Percentiles rank a stretch among this genome's conserved stretches.
phyloP scores from a whole-genome alignment of 2,113 vertebrate genomes.

The Castor canadensis region DNA sequence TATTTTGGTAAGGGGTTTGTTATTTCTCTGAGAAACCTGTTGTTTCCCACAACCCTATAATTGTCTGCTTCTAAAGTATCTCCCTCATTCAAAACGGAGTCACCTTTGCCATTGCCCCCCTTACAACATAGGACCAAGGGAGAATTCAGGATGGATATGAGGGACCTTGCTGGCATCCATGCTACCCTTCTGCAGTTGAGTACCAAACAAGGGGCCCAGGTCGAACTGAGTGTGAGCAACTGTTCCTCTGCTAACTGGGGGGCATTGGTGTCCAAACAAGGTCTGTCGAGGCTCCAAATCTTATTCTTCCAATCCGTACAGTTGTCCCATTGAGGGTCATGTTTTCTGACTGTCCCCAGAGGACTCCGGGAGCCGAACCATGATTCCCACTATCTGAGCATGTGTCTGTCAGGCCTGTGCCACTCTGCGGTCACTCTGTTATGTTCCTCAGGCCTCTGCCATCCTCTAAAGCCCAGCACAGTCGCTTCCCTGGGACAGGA shows the following conservation, averaged over 20 bases:
- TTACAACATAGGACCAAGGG: not conserved
- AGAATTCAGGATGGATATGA: no score
- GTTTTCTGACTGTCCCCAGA: no score
- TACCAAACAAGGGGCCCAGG: not conserved
- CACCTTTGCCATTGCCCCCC: no score
- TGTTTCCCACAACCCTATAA: no score
- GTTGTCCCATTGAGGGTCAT: no score
- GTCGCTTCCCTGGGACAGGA: not conserved
- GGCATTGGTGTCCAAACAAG: not conserved
- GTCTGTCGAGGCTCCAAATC: not conserved
- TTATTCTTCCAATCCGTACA: no score
- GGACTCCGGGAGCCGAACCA: no score
- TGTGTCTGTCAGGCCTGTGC: not conserved
- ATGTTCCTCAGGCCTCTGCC: not conserved
- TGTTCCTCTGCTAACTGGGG: not conserved
- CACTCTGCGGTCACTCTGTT: not conserved
- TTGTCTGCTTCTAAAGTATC: no score
- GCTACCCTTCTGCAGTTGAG: not conserved
- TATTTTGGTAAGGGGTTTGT: no score
- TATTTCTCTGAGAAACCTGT: no score
- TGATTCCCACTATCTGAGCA: not conserved
- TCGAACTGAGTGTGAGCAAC: not conserved
- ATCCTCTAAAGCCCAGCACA: not conserved
- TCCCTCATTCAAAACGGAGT: no score
- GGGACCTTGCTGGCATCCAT: not conserved